These are phyloP conservation scores for Pyrochroa serraticornis DNA, from an alignment of 2,888 invertebrate species.

Conservation along the genomic window DNA sequence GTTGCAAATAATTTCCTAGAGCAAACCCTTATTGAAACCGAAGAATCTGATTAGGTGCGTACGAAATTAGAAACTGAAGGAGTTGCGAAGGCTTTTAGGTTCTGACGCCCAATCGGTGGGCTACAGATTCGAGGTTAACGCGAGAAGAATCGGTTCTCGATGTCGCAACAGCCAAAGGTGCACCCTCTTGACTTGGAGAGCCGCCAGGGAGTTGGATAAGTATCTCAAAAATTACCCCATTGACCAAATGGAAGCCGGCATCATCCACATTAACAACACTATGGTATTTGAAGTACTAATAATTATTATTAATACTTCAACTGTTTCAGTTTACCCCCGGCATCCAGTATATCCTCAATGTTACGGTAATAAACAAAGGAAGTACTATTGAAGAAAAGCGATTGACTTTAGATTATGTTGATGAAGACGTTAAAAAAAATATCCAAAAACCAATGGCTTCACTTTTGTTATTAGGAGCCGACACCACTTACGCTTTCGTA, in stretches of 20 bases:
- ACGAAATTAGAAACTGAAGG: neutral
- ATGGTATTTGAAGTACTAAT: constrained; percentile 7
- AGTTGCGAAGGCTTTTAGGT: constrained; percentile 9
- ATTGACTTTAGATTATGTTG: constrained; percentile 18
- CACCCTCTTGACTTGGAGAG: constrained; percentile 24
- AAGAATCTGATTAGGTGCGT: no score
- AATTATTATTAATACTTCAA: neutral
- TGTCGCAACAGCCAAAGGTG: constrained; percentile 26
- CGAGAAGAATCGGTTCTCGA: constrained; percentile 10
- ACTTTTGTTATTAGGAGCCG: constrained; percentile 10
- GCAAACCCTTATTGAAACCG: no score
- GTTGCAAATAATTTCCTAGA: no score
- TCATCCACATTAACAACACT: constrained; percentile 13
- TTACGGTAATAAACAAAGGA: constrained; percentile 10
- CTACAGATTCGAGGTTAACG: constrained; percentile 24
- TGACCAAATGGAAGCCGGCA: neutral
- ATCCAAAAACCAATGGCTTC: constrained; percentile 22
- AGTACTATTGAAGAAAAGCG: constrained; percentile 12
- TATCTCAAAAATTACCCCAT: constrained; percentile 14
- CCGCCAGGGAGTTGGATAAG: constrained; percentile 19
- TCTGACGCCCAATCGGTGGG: constrained; percentile 4
- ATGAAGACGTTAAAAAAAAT: constrained; percentile 5
- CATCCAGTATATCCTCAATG: constrained; percentile 24
- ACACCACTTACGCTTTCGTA: constrained; percentile 16
- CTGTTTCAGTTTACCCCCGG: constrained; percentile 27